Base-by-base conservation (phyloP, 2,888 invertebrate genomes). In the Sinhomidia bicolor region DNA sequence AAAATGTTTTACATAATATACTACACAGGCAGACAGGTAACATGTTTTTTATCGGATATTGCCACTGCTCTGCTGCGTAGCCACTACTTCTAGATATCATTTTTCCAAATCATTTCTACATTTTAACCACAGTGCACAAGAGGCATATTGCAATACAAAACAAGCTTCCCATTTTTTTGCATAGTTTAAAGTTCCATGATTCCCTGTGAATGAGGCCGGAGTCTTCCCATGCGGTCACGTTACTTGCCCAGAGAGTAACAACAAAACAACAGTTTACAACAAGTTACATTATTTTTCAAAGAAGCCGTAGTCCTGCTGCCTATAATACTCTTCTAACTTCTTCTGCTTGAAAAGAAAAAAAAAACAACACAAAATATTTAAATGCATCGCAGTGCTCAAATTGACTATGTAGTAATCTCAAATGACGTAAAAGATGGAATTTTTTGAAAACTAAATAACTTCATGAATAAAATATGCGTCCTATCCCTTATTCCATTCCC, bases 181-280 rank as follows among this genome's bases (percentile, higher is more conserved):
- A 79, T 36, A 36, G 36, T 54, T 20, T 41, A 79, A 60, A 79
- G 57, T 79, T 44, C 60, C 78, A 78, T 85, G 76, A 81, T 68
- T 68, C 41, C 74, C 62, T 89, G 89, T 85, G 89, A 89, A 89
- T 81, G 89, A 89, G 89, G 89, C 57, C 89, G 80, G 80, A 60
- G 36, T 81, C 60, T 89, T 89, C 89, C 89, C 89, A 89, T 89
- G 78, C 57, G 68, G 76, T 76, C 51, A 78, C 20, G 57, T 57
- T 54, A 14, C 17, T 54, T 54, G 17, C 4, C 57, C 2, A 10
- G 29, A 10, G 29, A 54, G 17, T 41, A 51, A 78, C 51, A 23
- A n/a, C 6, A 57, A 2, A 47, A 17, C 74, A 26, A 41, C 36
- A 41, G 41, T 9, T 14, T 9, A 57, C 20, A 57, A 57, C 57